Evolutionary conservation across 2,888 invertebrate genomes (phyloP).

Genomic region (Lithodes maja): DNA sequence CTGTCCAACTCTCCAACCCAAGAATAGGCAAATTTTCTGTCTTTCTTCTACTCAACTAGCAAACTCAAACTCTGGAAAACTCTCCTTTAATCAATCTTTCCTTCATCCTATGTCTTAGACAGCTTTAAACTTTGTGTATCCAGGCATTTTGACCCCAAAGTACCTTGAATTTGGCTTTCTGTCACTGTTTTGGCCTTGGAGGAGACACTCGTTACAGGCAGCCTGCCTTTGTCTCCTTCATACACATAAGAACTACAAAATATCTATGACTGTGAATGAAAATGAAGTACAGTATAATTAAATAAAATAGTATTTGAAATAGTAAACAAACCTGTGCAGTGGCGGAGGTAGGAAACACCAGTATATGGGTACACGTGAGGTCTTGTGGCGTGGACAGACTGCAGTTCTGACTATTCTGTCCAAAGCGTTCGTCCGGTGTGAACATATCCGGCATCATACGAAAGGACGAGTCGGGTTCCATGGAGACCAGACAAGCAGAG

Average conservation of each 20-base stretch:
- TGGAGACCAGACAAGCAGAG: conserved; percentile 97
- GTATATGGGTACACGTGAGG: conserved; percentile 97
- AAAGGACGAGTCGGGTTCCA: conserved; percentile 91
- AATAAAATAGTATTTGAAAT: background rate
- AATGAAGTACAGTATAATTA: background rate
- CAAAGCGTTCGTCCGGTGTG: conserved; percentile 95
- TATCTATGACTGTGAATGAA: background rate
- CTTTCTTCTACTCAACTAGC: too few species aligned
- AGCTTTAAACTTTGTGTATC: background rate
- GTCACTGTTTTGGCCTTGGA: too few species aligned
- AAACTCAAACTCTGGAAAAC: too few species aligned
- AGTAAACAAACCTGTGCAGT: conserved; percentile 73
- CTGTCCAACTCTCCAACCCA: too few species aligned
- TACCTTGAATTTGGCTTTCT: too few species aligned
- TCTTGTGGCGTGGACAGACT: conserved; percentile 96
- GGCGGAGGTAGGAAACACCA: conserved; percentile 98
- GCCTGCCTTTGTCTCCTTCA: too few species aligned
- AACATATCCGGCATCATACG: conserved; percentile 95
- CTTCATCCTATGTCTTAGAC: background rate
- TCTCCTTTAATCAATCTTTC: too few species aligned
- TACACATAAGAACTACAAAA: background rate
- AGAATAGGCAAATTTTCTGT: too few species aligned
- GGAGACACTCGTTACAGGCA: too few species aligned
- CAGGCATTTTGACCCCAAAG: too few species aligned
- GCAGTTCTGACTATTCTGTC: conserved; percentile 89